phyloP scores from a whole-genome alignment of 2,888 invertebrate genomes.

The Heliconius ethilla region DNA sequence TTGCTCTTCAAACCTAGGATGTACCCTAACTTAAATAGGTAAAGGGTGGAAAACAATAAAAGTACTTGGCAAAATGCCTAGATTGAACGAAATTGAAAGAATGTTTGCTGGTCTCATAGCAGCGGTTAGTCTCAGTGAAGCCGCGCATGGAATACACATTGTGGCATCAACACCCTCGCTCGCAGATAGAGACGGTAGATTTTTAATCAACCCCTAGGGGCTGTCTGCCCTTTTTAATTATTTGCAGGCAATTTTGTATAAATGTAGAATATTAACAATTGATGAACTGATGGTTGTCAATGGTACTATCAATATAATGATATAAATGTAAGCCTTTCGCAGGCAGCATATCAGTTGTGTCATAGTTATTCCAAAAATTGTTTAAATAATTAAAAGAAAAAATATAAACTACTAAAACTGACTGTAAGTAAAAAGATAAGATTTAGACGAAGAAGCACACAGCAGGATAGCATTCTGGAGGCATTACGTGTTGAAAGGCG shows the following conservation, averaged over 20 bases:
- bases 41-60: conserved; percentile 37
- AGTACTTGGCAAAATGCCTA: conserved; percentile 33
- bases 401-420: neutral
- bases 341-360: neutral
- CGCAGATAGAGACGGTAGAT: conserved; percentile 12
- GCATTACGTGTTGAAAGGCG: too few relatives aligned
- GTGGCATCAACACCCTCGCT: conserved; percentile 14
- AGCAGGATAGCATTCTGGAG: too few relatives aligned
- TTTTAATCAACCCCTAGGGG: conserved; percentile 11
- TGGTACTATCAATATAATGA: neutral
- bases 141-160: conserved; percentile 19
- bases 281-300: neutral
- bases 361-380: too few relatives aligned
- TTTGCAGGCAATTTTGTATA: conserved; percentile 10
- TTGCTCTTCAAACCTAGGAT: neutral
- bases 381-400: too few relatives aligned
- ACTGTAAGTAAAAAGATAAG: too few relatives aligned
- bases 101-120: conserved; percentile 10
- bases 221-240: conserved; percentile 24
- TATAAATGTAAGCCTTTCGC: neutral
- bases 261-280: neutral
- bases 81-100: conserved; percentile 22
- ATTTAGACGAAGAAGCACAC: too few relatives aligned
- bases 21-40: conserved; percentile 10
- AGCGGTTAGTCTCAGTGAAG: conserved; percentile 16